phyloP scores from a whole-genome alignment of 2,888 invertebrate genomes.

The Pseudoips prasinana region DNA sequence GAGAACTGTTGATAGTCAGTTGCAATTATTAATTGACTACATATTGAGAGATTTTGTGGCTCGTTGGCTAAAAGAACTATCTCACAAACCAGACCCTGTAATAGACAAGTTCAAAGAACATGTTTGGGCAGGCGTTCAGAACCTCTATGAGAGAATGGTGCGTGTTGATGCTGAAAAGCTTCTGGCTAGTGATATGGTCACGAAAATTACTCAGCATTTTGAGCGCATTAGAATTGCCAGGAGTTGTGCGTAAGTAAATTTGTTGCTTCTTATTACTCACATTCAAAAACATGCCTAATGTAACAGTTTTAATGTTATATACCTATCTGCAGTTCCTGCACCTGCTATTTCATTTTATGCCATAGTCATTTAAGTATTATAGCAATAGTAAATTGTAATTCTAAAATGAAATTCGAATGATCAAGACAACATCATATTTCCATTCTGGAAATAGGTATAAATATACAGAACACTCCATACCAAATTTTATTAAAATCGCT shows the following conservation, averaged over 20 bases:
- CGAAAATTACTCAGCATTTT: slow-evolving; percentile 91
- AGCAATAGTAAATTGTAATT: no score
- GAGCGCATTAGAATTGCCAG: slow-evolving; percentile 91
- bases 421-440: no score
- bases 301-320: no score
- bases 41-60: slow-evolving; percentile 90
- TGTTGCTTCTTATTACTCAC: neutral
- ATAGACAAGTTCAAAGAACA: slow-evolving; percentile 88
- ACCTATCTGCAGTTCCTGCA: no score
- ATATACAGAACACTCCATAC: neutral
- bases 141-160: slow-evolving; percentile 86
- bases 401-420: no score
- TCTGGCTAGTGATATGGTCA: slow-evolving; percentile 91
- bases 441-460: neutral
- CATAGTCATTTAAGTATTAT: no score
- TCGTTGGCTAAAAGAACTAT: slow-evolving; percentile 87
- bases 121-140: slow-evolving; percentile 90
- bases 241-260: slow-evolving; percentile 85
- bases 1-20: slow-evolving; percentile 90
- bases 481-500: no score
- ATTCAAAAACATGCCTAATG: no score
- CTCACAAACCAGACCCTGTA: slow-evolving; percentile 84
- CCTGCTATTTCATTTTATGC: no score
- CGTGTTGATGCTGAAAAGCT: slow-evolving; percentile 91
- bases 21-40: slow-evolving; percentile 92